A percentile compares a stretch with the other conserved stretches of the same genome.
Conservation (phyloP, 1,140 invertebrate species). For the Uloborus diversus region DNA sequence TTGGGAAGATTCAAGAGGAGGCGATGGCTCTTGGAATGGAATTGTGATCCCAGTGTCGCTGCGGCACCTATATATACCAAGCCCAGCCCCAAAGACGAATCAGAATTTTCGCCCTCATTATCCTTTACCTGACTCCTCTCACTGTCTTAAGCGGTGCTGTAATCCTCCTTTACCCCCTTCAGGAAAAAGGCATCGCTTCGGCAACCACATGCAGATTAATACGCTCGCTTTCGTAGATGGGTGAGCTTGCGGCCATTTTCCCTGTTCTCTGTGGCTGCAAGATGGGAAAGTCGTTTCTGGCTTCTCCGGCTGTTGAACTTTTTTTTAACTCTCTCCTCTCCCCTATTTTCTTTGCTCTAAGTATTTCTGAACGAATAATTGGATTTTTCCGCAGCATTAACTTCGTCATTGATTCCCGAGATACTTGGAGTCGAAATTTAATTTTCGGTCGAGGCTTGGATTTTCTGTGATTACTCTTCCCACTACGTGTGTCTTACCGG, state of each 20-base stretch:
- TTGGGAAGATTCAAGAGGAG: neutral
- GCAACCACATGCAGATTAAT: neutral
- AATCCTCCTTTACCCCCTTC: constrained; percentile 3
- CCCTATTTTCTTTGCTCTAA: neutral
- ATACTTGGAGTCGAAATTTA: neutral
- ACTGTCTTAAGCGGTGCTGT: neutral
- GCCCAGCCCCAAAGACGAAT: neutral
- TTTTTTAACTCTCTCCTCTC: neutral
- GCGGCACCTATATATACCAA: neutral
- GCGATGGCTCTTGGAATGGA: neutral
- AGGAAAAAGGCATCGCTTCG: neutral
- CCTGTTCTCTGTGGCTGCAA: neutral
- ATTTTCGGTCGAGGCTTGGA: neutral
- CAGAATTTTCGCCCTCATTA: neutral
- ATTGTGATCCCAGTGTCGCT: neutral
- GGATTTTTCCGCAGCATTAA: constrained; percentile 18
- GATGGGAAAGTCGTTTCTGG: neutral
- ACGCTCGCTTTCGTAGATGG: neutral
- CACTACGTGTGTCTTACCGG: too few relatives aligned
- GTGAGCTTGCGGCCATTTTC: neutral
- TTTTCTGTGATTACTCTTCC: neutral
- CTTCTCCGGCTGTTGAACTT: neutral
- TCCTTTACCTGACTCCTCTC: neutral
- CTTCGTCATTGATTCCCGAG: neutral
- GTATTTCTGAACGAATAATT: neutral